Conservation (phyloP, 2,113 vertebrate genomes). For the Passer montanus region DNA sequence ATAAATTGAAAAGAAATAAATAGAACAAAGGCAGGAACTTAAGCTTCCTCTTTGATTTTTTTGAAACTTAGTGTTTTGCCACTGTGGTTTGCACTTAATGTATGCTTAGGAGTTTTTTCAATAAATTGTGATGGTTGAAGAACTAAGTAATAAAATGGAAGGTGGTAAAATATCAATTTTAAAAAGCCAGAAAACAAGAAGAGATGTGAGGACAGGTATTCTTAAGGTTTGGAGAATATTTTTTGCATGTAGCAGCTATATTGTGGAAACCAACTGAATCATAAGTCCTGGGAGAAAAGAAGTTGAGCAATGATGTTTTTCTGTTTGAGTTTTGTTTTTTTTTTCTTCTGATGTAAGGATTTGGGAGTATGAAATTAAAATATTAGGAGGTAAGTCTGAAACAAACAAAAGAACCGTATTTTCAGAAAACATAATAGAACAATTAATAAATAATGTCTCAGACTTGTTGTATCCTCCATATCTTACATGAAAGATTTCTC, state of each 20-base stretch:
- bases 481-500: background rate
- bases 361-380: background rate
- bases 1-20: background rate
- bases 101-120: background rate
- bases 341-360: background rate
- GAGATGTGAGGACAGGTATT: background rate
- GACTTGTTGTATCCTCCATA: background rate
- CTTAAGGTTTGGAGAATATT: background rate
- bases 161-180: background rate
- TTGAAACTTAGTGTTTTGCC: background rate
- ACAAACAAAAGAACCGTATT: background rate
- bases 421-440: background rate
- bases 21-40: background rate
- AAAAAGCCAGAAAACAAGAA: background rate
- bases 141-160: background rate
- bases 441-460: background rate
- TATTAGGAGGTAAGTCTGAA: background rate
- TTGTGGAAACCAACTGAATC: background rate
- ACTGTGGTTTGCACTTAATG: background rate
- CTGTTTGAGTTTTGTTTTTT: background rate
- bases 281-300: background rate
- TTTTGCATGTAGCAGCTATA: background rate
- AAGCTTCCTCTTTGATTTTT: background rate
- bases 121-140: background rate
- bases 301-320: background rate